Percentiles rank a stretch among this genome's conserved stretches.
Conservation (phyloP, 92 coral and sea anemone species). For the Parazoanthus darwini region DNA sequence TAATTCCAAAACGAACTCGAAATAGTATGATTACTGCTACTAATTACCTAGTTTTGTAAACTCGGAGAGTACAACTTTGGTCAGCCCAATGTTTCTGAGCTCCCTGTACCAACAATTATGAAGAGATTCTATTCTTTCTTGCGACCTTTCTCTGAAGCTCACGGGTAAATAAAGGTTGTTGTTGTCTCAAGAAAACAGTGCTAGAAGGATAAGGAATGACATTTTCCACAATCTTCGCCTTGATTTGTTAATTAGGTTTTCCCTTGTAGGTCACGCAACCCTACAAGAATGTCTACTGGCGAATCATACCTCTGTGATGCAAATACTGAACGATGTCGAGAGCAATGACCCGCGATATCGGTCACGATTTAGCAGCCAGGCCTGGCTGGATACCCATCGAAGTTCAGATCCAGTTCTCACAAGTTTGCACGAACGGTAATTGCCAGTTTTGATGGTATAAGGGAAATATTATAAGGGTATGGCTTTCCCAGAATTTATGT, state of each 20-base stretch:
- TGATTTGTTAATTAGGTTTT: no score
- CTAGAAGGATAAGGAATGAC: neutral
- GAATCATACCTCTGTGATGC: constrained; percentile 7
- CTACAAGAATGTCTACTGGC: constrained; percentile 17
- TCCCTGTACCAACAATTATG: no score
- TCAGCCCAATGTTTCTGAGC: no score
- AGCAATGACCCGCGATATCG: constrained; percentile 15
- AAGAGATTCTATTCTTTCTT: no score
- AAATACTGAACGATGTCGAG: neutral
- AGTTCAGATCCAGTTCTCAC: constrained; percentile 26
- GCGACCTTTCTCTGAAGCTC: no score
- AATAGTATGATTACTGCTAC: no score
- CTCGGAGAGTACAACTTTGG: no score
- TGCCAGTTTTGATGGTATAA: neutral
- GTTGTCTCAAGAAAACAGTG: neutral
- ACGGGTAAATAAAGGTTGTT: no score
- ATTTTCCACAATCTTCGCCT: no score
- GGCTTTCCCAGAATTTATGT: no score
- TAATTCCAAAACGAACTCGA: no score
- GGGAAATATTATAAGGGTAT: neutral
- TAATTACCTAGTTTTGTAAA: no score
- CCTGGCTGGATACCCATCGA: constrained; percentile 31
- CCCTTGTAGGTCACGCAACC: constrained; percentile 2
- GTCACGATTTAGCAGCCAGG: constrained; percentile 26
- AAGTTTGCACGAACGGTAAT: constrained; percentile 26